Percentiles rank a stretch among this genome's conserved stretches.
phyloP scores from a whole-genome alignment of 2,888 invertebrate genomes.

The Dynastes maya region DNA sequence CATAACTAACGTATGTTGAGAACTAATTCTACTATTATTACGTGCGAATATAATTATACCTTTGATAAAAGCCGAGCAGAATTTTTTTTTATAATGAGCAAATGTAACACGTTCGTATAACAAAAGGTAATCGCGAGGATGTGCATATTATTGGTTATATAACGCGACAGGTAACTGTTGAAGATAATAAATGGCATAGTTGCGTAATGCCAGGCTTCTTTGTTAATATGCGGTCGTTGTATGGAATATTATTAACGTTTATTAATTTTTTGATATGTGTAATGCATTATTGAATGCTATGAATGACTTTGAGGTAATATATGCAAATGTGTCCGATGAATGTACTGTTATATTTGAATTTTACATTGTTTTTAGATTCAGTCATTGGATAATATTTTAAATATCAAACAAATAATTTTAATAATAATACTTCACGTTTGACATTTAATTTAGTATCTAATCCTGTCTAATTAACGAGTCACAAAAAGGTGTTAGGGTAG shows the following conservation, averaged over 20 bases:
- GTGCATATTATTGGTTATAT: not conserved
- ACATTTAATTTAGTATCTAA: no score
- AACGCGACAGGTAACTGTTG: not conserved
- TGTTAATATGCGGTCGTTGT: not conserved
- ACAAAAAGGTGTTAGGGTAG: no score
- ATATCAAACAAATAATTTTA: not conserved
- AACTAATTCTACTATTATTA: not conserved
- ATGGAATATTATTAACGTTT: not conserved
- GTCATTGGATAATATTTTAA: not conserved
- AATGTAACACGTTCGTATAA: not conserved
- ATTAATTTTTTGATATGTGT: not conserved
- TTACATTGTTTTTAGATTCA: not conserved
- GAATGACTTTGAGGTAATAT: not conserved
- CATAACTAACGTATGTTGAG: not conserved
- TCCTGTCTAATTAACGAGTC: no score
- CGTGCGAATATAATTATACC: not conserved
- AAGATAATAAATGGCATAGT: not conserved
- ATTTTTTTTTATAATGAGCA: not conserved
- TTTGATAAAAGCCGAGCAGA: not conserved
- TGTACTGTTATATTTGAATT: not conserved
- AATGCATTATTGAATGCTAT: not conserved
- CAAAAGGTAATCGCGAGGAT: not conserved
- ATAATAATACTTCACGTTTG: not conserved
- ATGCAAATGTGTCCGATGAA: not conserved
- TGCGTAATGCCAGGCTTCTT: not conserved